Evolutionary conservation across 92 coral and sea anemone genomes (phyloP).

Genomic region (Micromussa lordhowensis): DNA sequence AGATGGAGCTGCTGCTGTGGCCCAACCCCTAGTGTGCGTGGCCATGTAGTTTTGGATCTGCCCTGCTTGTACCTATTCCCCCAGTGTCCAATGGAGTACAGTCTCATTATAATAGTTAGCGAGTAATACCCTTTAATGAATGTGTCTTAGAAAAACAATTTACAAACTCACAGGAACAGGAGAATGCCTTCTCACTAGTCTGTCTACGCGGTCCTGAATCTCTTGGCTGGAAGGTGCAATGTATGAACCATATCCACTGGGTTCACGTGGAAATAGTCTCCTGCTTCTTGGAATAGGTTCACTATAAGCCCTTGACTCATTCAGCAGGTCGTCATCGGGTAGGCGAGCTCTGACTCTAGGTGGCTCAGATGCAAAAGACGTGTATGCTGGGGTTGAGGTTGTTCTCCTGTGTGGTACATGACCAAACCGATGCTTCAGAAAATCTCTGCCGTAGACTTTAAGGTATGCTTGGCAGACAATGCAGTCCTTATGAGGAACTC

Average conservation of each 20-base stretch:
- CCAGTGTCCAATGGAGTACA: no score
- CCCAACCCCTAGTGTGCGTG: no score
- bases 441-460: slow-evolving; percentile 94
- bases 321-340: slow-evolving; percentile 79
- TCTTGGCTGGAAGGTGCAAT: slow-evolving; percentile 74
- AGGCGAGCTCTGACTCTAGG: slow-evolving; percentile 63
- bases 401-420: slow-evolving; percentile 73
- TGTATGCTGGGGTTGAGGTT: slow-evolving; percentile 78
- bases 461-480: slow-evolving; percentile 95
- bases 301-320: slow-evolving; percentile 92
- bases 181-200: slow-evolving; percentile 54
- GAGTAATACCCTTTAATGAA: no score
- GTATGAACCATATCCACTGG: slow-evolving; percentile 63
- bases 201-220: slow-evolving; percentile 83
- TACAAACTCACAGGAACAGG: slow-evolving; percentile 63
- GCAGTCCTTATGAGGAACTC: slow-evolving; percentile 95
- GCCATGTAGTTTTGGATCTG: no score
- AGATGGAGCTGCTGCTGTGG: no score
- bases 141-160: neutral
- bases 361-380: slow-evolving; percentile 77
- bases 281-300: slow-evolving; percentile 84
- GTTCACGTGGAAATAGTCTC: slow-evolving; percentile 62
- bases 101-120: no score
- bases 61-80: no score
- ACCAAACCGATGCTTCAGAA: slow-evolving; percentile 89